These are phyloP conservation scores for Apis florea DNA, from an alignment of 1,140 invertebrate genomes.

Conservation along the genomic window DNA sequence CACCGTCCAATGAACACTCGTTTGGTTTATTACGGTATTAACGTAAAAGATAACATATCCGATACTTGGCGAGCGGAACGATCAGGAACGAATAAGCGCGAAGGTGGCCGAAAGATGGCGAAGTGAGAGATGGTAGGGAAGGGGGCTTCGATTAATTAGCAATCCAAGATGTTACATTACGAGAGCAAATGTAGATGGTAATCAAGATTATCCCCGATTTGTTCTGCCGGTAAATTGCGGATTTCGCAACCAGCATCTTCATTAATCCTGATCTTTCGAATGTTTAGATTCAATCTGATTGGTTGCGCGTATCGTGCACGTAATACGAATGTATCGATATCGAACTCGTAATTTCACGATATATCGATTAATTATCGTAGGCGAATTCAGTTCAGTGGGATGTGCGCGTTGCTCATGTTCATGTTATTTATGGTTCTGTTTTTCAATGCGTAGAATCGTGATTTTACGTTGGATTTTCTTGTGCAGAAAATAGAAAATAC, in stretches of 20 bases:
- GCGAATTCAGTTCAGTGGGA: slow-evolving; percentile 28
- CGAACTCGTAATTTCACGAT: slow-evolving; percentile 30
- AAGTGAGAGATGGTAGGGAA: neutral
- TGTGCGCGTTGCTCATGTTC: slow-evolving; percentile 1
- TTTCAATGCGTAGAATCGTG: slow-evolving; percentile 18
- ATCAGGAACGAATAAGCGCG: neutral
- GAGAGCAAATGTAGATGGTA: slow-evolving; percentile 49
- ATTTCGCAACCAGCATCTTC: slow-evolving; percentile 45
- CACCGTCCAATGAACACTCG: slow-evolving; percentile 23
- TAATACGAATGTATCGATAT: neutral
- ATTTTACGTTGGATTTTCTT: neutral
- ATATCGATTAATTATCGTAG: slow-evolving; percentile 48
- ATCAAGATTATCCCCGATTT: slow-evolving; percentile 53
- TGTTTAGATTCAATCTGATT: neutral
- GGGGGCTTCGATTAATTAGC: slow-evolving; percentile 28
- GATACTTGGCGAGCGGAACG: neutral
- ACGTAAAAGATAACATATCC: slow-evolving; percentile 38
- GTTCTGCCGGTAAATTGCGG: slow-evolving; percentile 52
- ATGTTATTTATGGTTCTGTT: slow-evolving; percentile 33
- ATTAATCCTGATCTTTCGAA: slow-evolving; percentile 40
- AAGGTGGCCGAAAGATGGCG: neutral
- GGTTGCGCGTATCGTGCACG: neutral
- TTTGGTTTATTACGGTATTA: slow-evolving; percentile 59
- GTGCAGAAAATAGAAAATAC: no score
- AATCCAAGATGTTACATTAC: slow-evolving; percentile 34